Evolutionary conservation across 2,113 vertebrate species (phyloP).

Genomic region (Nyctereutes procyonoides): DNA sequence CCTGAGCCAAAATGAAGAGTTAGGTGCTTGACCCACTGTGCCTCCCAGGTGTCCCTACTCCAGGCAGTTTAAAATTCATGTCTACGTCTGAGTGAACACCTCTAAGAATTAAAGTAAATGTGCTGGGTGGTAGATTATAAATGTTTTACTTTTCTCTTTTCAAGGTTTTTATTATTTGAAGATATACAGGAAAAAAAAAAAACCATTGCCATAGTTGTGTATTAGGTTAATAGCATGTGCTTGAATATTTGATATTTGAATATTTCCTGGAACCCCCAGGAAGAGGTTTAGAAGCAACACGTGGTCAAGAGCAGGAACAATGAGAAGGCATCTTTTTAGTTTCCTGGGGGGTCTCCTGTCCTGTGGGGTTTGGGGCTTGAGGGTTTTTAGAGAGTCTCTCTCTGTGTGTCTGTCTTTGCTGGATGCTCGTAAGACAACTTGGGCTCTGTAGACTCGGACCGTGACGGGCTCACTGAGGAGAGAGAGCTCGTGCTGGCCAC

Average conservation of each 20-base stretch:
- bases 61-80: constrained; percentile 10
- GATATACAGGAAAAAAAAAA: not conserved
- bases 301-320: not conserved
- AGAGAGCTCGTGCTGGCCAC: not conserved
- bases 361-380: not conserved
- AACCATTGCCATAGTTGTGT: not conserved
- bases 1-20: not conserved
- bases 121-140: not conserved
- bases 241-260: not conserved
- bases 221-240: not conserved
- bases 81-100: not conserved
- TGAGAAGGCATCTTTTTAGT: not conserved
- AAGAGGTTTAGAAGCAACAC: not conserved
- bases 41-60: not conserved
- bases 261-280: not conserved
- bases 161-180: constrained; percentile 7
- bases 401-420: not conserved
- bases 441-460: not conserved
- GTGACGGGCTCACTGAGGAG: not conserved
- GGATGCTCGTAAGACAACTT: not conserved
- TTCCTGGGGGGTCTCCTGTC: not conserved
- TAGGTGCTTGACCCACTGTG: not conserved
- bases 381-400: not conserved
- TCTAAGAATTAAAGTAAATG: constrained; percentile 42
- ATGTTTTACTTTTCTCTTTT: not conserved